These are phyloP conservation scores for Tineola bisselliella DNA, from an alignment of 2,888 invertebrate species.

Conservation along the genomic window DNA sequence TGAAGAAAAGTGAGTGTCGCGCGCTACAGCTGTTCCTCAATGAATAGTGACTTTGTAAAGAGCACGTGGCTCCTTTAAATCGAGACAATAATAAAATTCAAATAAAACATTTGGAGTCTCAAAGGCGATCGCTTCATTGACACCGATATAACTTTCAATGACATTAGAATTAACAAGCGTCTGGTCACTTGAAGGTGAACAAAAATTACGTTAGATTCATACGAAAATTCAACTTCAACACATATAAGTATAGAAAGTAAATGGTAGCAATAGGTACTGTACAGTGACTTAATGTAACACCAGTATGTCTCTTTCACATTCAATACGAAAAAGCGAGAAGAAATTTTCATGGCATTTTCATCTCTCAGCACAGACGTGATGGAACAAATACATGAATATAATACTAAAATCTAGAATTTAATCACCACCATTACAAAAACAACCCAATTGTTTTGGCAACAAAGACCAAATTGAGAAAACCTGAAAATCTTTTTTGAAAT, in stretches of 20 bases:
- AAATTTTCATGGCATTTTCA: conserved; percentile 60
- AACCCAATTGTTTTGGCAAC: conserved; percentile 33
- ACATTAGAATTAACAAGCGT: conserved; percentile 31
- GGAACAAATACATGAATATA: conserved; percentile 64
- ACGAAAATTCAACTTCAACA: conserved; percentile 39
- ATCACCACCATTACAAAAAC: conserved; percentile 30
- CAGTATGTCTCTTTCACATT: conserved; percentile 38
- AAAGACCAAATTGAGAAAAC: conserved; percentile 45
- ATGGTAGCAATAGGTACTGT: conserved; percentile 43
- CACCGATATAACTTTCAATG: conserved; percentile 38
- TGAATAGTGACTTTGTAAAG: not conserved
- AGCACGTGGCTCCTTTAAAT: not conserved
- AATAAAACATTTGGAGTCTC: not conserved
- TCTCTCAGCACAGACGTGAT: conserved; percentile 57
- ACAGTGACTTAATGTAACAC: conserved; percentile 53
- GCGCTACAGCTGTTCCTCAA: not conserved
- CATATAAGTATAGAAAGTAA: conserved; percentile 44
- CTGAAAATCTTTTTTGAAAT: conserved; percentile 52
- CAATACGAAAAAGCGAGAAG: conserved; percentile 42
- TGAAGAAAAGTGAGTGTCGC: not conserved
- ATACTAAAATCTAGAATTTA: conserved; percentile 55
- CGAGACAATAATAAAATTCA: not conserved
- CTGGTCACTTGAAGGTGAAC: conserved; percentile 52
- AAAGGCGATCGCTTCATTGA: conserved; percentile 6
- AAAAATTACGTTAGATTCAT: conserved; percentile 41